Evolutionary conservation across 2,888 invertebrate genomes (phyloP), one percentile per base, ranked within the genome.

Genomic region (Hecatera dysodea): DNA sequence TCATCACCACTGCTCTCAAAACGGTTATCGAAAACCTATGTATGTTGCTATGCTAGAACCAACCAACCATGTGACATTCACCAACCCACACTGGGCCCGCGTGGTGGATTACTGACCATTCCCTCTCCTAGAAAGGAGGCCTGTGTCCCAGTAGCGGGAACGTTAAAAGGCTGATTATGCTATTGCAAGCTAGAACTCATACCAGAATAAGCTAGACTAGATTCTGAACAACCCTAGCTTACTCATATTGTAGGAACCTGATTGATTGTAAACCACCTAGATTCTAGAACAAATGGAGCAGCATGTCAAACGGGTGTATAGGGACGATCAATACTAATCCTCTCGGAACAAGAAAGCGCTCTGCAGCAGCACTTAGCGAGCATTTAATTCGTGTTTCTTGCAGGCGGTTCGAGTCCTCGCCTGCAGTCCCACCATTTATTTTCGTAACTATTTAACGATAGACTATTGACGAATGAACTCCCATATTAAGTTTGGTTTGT

Each of bases 311-410:
- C 24, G 42, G 48, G 52, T 78, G 50, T 63, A 56, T 52, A 75
- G 59, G 36, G 57, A 60, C 36, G 57, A 80, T 78, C 68, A 66
- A 78, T 78, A 78, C 57, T 65, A 69, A 69, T 80, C 68, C 52
- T 44, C 42, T 80, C 29, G 39, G 48, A 52, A 69, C 62, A 62
- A 69, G 66, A 64, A 63, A 78, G 75, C 52, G 59, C 55, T 64
- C 55, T 63, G 22, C 50, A 33, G 24, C 42, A 75, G 80, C 78
- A 80, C 75, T 78, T 80, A 78, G 55, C 19, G 46, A 64, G 27
- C 76, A 70, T 75, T 75, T 75, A 67, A 70, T 60, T 55, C 64
- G 48, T 64, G 73, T 67, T 56, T 61, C 52, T 70, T 52, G 53
- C 48, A 75, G 56, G 44, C 19, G 39, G 33, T 44, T 46, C 29